Conservation (phyloP, 2,888 invertebrate species). For the Clunio marinus region DNA sequence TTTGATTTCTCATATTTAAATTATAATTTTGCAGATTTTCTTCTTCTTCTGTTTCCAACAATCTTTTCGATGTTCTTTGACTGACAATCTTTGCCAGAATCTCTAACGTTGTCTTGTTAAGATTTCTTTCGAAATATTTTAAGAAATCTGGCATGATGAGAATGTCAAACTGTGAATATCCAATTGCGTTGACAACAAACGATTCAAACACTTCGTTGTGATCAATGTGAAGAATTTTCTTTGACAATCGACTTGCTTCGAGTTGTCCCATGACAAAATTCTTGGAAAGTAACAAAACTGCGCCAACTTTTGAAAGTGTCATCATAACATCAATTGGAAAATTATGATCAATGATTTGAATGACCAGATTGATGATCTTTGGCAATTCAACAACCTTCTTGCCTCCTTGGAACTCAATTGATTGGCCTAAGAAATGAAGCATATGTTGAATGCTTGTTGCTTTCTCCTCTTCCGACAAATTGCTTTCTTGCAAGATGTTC, state of each 20-base stretch:
- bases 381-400: constrained; percentile 59
- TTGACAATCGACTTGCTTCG: constrained; percentile 64
- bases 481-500: constrained; percentile 26
- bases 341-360: constrained; percentile 54
- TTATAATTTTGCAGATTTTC: constrained; percentile 52
- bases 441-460: constrained; percentile 50
- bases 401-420: constrained; percentile 62
- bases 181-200: constrained; percentile 62
- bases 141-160: constrained; percentile 66
- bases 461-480: constrained; percentile 4
- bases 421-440: constrained; percentile 58
- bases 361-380: constrained; percentile 57
- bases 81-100: constrained; percentile 64
- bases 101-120: constrained; percentile 56
- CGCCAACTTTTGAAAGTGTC: constrained; percentile 56
- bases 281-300: constrained; percentile 58
- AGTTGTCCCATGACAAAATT: constrained; percentile 67
- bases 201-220: constrained; percentile 58
- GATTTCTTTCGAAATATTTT: constrained; percentile 56
- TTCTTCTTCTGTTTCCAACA: constrained; percentile 47
- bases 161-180: constrained; percentile 67
- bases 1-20: constrained; percentile 53
- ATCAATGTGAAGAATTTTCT: constrained; percentile 58
- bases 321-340: constrained; percentile 53
- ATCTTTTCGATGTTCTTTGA: constrained; percentile 57